These are phyloP conservation scores for Andrena minutula DNA, from an alignment of 2,888 invertebrate genomes.

Conservation along the genomic window DNA sequence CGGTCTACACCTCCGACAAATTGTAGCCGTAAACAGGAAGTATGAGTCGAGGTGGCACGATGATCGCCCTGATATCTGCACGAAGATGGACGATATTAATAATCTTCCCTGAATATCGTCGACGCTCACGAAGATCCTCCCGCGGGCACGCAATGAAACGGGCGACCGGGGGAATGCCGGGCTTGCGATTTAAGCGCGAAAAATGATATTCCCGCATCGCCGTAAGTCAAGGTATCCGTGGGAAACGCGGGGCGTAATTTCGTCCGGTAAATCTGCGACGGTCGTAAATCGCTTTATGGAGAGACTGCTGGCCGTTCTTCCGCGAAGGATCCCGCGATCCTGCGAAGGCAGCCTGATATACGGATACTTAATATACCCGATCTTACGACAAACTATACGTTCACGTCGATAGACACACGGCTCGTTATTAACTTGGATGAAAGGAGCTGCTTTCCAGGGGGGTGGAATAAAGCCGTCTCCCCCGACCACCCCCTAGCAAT, in stretches of 20 bases:
- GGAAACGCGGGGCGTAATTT: constrained; percentile 68
- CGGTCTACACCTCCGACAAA: too few species aligned
- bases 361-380: constrained; percentile 60
- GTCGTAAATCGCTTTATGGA: constrained; percentile 77
- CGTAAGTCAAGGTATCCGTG: constrained; percentile 67
- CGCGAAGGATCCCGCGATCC: constrained; percentile 33
- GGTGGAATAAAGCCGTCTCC: constrained; percentile 31
- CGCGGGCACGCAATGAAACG: constrained; percentile 21
- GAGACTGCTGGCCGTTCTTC: constrained; percentile 39
- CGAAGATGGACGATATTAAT: constrained; percentile 22
- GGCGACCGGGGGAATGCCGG: constrained; percentile 38
- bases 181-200: constrained; percentile 61
- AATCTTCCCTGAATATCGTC: constrained; percentile 41
- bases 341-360: constrained; percentile 50
- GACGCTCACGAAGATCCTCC: constrained; percentile 15
- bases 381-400: constrained; percentile 53
- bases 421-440: constrained; percentile 61
- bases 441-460: constrained; percentile 8
- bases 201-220: constrained; percentile 68
- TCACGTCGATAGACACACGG: constrained; percentile 51
- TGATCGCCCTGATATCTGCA: background rate
- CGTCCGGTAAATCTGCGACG: constrained; percentile 69
- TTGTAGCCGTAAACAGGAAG: too few species aligned
- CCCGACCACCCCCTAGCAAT: constrained; percentile 1
- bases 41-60: too few species aligned